A percentile compares a stretch with the other conserved stretches of the same genome.
phyloP scores from a whole-genome alignment of 2,888 invertebrate species.

The Apodemia hepburni region DNA sequence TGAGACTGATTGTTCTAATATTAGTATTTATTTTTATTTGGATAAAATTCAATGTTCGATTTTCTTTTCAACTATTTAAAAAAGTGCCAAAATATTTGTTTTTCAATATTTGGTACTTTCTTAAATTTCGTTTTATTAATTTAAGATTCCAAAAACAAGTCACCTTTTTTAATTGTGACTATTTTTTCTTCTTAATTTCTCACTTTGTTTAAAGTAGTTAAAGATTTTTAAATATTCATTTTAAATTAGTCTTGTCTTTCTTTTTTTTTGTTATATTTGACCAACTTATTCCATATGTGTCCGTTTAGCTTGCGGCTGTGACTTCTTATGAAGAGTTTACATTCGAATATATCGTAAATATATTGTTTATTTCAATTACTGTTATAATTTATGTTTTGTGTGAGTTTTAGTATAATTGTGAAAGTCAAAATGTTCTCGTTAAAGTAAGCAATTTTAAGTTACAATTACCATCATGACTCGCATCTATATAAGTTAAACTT shows the following conservation, averaged over 20 bases:
- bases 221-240: background rate
- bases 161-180: no score
- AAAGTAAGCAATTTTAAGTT: slow-evolving; percentile 29
- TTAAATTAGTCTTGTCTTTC: background rate
- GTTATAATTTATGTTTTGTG: slow-evolving; percentile 1
- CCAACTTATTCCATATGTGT: slow-evolving; percentile 30
- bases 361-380: background rate
- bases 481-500: no score
- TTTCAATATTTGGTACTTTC: no score
- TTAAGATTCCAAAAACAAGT: no score
- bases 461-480: slow-evolving; percentile 11
- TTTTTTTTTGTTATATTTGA: slow-evolving; percentile 27
- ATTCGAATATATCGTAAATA: slow-evolving; percentile 1
- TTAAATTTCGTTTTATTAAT: no score
- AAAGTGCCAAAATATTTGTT: no score
- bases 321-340: slow-evolving; percentile 12
- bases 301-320: slow-evolving; percentile 22
- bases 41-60: no score
- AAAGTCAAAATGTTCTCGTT: slow-evolving; percentile 36
- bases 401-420: slow-evolving; percentile 34
- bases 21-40: slow-evolving; percentile 19
- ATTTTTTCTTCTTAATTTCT: no score
- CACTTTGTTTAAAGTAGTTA: no score
- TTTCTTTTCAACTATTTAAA: no score
- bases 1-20: slow-evolving; percentile 64